A percentile compares a stretch with the other conserved stretches of the same genome.
These are phyloP conservation scores for Taxidea taxus DNA, from an alignment of 2,113 vertebrate species.

Conservation along the genomic window DNA sequence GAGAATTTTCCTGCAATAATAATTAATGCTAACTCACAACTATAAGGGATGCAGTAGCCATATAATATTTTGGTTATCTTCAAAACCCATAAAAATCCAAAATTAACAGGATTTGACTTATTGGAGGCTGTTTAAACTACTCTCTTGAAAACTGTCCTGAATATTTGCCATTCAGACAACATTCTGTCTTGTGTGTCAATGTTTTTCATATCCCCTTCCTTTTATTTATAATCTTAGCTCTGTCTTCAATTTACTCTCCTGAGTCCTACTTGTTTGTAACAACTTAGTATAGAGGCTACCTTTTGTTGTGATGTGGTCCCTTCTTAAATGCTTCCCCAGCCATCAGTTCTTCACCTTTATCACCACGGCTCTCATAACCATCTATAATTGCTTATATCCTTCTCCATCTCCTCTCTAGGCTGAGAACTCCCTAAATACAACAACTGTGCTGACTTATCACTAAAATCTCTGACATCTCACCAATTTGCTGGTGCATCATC, in stretches of 20 bases:
- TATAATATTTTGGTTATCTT: background rate
- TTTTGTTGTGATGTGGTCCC: background rate
- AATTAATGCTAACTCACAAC: background rate
- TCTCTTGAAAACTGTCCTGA: background rate
- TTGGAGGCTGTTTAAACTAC: background rate
- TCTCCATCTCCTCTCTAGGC: background rate
- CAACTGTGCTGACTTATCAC: background rate
- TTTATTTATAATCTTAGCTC: background rate
- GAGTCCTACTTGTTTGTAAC: background rate
- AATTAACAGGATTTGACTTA: background rate
- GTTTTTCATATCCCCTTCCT: background rate
- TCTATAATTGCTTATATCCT: background rate
- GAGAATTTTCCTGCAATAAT: background rate
- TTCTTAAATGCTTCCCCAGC: background rate
- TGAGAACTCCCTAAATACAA: background rate
- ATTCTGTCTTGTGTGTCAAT: background rate
- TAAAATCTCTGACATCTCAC: background rate
- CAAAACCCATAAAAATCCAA: background rate
- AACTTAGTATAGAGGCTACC: background rate
- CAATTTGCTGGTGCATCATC: background rate
- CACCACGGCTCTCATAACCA: background rate
- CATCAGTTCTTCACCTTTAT: background rate
- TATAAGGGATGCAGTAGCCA: background rate
- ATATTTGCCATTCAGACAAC: background rate
- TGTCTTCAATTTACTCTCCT: background rate